Evolutionary conservation across 2,797 vertebrate genomes (phyloP).

Genomic region (Scarus forsteni): DNA sequence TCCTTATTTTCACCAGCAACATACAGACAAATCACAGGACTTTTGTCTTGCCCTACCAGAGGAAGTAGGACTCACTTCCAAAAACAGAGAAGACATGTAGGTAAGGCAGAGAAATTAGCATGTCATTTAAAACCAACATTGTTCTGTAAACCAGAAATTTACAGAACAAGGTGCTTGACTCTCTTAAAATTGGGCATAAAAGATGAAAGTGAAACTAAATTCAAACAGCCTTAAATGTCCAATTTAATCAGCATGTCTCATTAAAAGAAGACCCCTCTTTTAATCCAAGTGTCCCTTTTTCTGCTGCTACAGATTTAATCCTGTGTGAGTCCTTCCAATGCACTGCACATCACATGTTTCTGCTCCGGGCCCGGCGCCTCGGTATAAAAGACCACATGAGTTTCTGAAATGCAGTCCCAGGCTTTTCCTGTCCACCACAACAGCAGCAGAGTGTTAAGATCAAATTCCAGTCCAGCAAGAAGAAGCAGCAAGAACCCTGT

Average conservation of each 20-base stretch:
- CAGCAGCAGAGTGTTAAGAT: slow-evolving; percentile 52
- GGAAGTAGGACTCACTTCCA: neutral
- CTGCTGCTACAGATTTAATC: slow-evolving; percentile 42
- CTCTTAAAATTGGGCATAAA: slow-evolving; percentile 1
- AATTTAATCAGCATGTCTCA: slow-evolving; percentile 8
- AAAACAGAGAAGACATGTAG: neutral
- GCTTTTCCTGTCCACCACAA: slow-evolving; percentile 38
- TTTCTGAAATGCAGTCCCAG: slow-evolving; percentile 40
- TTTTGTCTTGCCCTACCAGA: slow-evolving; percentile 4
- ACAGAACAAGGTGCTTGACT: slow-evolving; percentile 6
- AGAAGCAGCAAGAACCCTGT: slow-evolving; percentile 40
- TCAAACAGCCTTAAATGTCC: slow-evolving; percentile 1
- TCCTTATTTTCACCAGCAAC: slow-evolving; percentile 41
- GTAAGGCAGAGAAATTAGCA: neutral
- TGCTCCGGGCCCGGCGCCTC: slow-evolving; percentile 28
- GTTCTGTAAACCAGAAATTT: neutral
- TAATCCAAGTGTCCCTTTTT: slow-evolving; percentile 16
- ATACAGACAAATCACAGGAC: slow-evolving; percentile 35
- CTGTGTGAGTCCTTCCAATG: slow-evolving; percentile 27
- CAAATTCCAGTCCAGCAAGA: slow-evolving; percentile 49
- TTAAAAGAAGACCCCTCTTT: slow-evolving; percentile 8
- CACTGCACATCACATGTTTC: slow-evolving; percentile 56
- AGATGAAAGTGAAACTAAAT: slow-evolving; percentile 23
- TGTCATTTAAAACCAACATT: neutral
- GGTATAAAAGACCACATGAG: slow-evolving; percentile 19